Evolutionary conservation across 2,888 invertebrate genomes (phyloP), one percentile per base, ranked within the genome.

Genomic region (Ctenicera cuprea): DNA sequence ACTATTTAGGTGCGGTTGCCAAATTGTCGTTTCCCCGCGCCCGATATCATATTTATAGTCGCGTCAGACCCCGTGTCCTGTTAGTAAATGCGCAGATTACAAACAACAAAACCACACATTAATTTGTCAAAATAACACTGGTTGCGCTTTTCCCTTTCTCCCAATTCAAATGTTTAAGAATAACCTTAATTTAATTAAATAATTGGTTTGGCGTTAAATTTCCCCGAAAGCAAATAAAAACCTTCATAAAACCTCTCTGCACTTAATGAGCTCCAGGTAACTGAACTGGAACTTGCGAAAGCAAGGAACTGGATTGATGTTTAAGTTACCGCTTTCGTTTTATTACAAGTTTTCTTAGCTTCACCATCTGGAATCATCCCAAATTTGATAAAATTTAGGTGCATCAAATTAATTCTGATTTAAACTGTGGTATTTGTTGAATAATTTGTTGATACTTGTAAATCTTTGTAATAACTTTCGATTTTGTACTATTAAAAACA

Each of bases 201-300:
- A 62, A 62, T 62, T 62, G 43, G 62, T 22, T 61, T 61, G 38
- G 38, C 61, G 8, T 61, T 18, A 41, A 61, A 61, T 62, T 41
- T 62, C 62, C 18, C 7, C n/a, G 26, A 62, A 62, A 62, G 43
- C 62, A 62, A 62, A 62, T 62, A 62, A 62, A 41, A 59, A 59
- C 59, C 41, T 11, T 12, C 43, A 22, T 22, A 62, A 62, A 62
- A 22, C 26, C 43, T 22, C 12, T 62, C 62, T 62, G 22, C 20
- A 62, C 38, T 43, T 62, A 62, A 62, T 62, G 62, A 62, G 43
- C 22, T 43, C 16, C 62, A 62, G 43, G 43, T 62, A 62, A 43
- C 62, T 20, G 26, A 41, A 62, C 22, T 14, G 45, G 43, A 62
- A 62, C 43, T 62, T 20, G 62, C 62, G 26, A 62, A 62, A 43